A percentile compares a stretch with the other conserved stretches of the same genome.
These are phyloP conservation scores for Loriculus beryllinus DNA, from an alignment of 2,797 vertebrate species.

Conservation along the genomic window DNA sequence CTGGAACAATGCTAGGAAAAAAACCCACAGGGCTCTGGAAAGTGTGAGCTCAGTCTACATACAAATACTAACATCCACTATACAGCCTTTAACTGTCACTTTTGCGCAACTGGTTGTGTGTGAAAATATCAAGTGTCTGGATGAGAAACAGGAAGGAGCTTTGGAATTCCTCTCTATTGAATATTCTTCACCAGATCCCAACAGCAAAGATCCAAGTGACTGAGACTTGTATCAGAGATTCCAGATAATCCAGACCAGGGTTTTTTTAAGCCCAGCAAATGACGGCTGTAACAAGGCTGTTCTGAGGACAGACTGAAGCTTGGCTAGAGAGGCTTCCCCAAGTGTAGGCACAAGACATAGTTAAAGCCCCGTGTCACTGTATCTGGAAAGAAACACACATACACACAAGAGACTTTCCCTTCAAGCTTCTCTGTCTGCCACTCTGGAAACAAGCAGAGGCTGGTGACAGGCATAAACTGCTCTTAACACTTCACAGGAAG, in stretches of 20 bases:
- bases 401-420: neutral
- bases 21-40: neutral
- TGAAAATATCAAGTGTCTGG: neutral
- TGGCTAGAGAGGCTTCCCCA: neutral
- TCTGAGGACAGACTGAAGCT: no score
- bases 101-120: neutral
- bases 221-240: neutral
- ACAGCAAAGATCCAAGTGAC: neutral
- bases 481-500: neutral
- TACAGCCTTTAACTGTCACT: neutral
- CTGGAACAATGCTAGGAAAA: neutral
- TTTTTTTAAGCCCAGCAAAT: neutral
- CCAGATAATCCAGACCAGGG: neutral
- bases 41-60: neutral
- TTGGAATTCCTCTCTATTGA: neutral
- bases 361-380: neutral
- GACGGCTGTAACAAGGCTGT: neutral
- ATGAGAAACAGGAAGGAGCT: neutral
- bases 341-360: neutral
- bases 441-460: neutral
- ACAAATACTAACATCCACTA: neutral
- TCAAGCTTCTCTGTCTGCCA: neutral
- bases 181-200: neutral
- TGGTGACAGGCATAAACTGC: neutral
- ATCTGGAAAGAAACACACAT: neutral